Conservation (phyloP, 2,797 vertebrate species). For the Sternarchorhynchus goeldii region DNA sequence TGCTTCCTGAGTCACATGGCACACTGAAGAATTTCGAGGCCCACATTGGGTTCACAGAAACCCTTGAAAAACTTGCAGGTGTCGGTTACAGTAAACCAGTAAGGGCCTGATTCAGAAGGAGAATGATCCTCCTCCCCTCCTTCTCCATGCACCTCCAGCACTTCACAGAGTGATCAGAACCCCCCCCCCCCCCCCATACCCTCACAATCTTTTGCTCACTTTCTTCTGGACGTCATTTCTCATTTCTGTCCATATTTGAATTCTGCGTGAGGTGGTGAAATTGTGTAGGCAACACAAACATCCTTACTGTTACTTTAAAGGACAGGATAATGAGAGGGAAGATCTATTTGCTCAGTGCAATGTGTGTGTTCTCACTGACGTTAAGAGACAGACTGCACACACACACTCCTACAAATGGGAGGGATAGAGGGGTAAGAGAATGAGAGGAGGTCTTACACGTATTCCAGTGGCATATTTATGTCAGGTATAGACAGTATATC, state of each 20-base stretch:
- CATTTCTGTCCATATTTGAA: conserved; percentile 67
- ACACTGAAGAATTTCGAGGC: conserved; percentile 82
- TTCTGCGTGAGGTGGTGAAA: conserved; percentile 67
- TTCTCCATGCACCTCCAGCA: conserved; percentile 19
- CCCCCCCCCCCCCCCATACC: conserved; percentile 33
- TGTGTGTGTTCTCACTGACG: conserved; percentile 73
- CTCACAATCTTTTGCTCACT: conserved; percentile 44
- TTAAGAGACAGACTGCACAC: conserved; percentile 62
- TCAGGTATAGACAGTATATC: conserved; percentile 5
- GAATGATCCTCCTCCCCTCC: conserved; percentile 26
- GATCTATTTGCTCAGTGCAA: conserved; percentile 79
- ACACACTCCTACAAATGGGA: conserved; percentile 31
- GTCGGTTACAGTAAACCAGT: conserved; percentile 74
- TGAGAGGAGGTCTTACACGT: conserved; percentile 34
- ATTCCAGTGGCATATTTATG: conserved; percentile 31
- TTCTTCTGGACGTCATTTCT: conserved; percentile 37
- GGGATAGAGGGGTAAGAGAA: conserved; percentile 11
- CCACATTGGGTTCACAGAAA: conserved; percentile 78
- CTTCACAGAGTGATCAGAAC: conserved; percentile 51
- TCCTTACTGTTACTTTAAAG: conserved; percentile 73
- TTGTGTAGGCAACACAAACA: conserved; percentile 69
- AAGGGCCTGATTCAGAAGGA: conserved; percentile 59
- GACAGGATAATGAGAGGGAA: conserved; percentile 79
- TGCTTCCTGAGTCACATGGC: conserved; percentile 78
- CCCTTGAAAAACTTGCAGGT: conserved; percentile 84